Percentiles rank a stretch among this genome's conserved stretches.
These are phyloP conservation scores for Thysanoteuthis rhombus DNA, from an alignment of 2,888 invertebrate genomes.

Conservation along the genomic window DNA sequence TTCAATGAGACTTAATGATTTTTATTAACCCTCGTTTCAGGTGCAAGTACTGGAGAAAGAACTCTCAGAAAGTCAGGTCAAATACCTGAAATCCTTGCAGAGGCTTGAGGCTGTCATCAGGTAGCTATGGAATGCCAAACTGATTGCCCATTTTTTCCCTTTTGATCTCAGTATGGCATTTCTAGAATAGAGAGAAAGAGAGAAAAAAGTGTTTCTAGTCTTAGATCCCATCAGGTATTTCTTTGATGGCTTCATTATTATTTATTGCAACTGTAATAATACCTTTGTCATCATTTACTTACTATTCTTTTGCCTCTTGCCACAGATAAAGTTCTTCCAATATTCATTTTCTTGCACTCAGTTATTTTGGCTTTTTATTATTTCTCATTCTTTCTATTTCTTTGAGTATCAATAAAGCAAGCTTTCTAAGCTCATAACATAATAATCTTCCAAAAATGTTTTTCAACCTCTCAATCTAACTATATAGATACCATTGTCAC, in stretches of 20 bases:
- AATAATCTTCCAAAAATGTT: no score
- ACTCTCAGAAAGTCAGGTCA: not conserved
- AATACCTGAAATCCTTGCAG: conserved; percentile 23
- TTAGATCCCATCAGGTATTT: not conserved
- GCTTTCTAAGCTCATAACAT: no score
- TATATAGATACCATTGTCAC: no score
- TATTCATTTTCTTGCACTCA: no score
- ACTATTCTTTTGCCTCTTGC: no score
- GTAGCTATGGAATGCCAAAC: not conserved
- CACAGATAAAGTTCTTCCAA: no score
- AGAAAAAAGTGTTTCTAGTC: not conserved
- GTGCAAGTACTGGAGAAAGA: conserved; percentile 1
- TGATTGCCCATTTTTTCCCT: not conserved
- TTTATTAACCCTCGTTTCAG: conserved; percentile 1
- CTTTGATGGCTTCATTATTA: not conserved
- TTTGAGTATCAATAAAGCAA: no score
- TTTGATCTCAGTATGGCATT: not conserved
- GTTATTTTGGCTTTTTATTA: no score
- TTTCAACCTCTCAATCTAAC: no score
- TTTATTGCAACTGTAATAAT: not conserved
- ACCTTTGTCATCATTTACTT: no score
- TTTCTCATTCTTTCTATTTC: no score
- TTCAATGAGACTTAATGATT: not conserved
- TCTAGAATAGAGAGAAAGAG: not conserved
- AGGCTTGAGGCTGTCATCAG: conserved; percentile 23